Base-by-base conservation (phyloP, 2,113 vertebrate species). In the Osmerus mordax region DNA sequence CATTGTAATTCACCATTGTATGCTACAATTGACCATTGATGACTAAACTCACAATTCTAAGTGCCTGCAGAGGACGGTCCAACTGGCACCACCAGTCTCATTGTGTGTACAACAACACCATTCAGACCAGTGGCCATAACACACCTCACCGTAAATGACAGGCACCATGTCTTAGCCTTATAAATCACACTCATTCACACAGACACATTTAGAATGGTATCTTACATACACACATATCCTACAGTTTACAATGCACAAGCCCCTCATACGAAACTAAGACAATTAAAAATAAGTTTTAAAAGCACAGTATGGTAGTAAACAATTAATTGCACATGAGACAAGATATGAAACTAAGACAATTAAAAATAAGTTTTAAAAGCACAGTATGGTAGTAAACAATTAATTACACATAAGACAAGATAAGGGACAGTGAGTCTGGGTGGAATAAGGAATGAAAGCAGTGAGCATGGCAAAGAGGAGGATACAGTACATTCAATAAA, bases 251-350 rank as follows among this genome's bases (percentile, higher is more conserved):
- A 86, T 82, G 81, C 84, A 89, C 82, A 78, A 86, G 77, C 77
- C 78, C 82, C 84, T 81, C 86, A 54, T 67, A 74, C 79, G 63
- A 79, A 87, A 81, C 71, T 91, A 93, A 93, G 87, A 93, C 87
- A 74, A 79, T 91, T 82, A 76, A 83, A 64, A 54, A 16, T 89
- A 91, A 91, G 91, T 79, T 8, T 51, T 70, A 54, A 29, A 89
- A 89, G 88, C 86, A 96, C 91, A 93, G 90, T 73, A 85, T 94
- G 94, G 94, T 93, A 91, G 92, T 91, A 90, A 90, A 90, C 89
- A 92, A 83, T 77, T 78, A 91, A 91, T n/a, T n/a, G n/a, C n/a
- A n/a, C n/a, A n/a, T n/a, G n/a, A n/a, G n/a, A n/a, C n/a, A n/a
- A n/a, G n/a, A 54, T 67, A 74, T 79, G 63, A 79, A 87, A 81